phyloP scores from a whole-genome alignment of 2,113 vertebrate species.

The Scomber japonicus region DNA sequence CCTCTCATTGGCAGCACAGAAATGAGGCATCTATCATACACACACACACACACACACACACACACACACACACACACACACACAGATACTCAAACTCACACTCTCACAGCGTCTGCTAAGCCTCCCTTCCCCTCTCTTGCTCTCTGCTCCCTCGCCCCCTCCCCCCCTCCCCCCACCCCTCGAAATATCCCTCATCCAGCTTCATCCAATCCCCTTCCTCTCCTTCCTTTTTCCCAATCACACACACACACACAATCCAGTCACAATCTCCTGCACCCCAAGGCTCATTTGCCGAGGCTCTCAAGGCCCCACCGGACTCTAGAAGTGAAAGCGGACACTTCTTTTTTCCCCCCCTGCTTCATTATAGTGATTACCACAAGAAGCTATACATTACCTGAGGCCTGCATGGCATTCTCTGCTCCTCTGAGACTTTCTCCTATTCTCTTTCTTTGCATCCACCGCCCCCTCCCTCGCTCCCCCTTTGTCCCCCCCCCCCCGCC shows the following conservation, averaged over 20 bases:
- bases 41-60: slow-evolving; percentile 23
- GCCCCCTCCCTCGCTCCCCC: background rate
- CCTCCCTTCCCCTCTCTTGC: slow-evolving; percentile 4
- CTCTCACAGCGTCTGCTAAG: slow-evolving; percentile 2
- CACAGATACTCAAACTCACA: no score
- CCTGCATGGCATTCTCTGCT: slow-evolving; percentile 21
- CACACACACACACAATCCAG: slow-evolving; percentile 1
- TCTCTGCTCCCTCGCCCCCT: slow-evolving; percentile 38
- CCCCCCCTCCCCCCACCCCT: no score
- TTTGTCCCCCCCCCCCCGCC: background rate
- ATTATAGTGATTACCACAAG: slow-evolving; percentile 58
- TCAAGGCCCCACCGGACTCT: slow-evolving; percentile 17
- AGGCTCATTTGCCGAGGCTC: slow-evolving; percentile 59
- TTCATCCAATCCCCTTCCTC: background rate
- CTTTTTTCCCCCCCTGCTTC: slow-evolving; percentile 35
- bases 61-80: no score
- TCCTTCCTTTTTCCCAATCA: background rate
- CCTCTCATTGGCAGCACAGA: slow-evolving; percentile 55
- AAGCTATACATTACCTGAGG: slow-evolving; percentile 63
- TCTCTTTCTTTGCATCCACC: background rate
- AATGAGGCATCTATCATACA: slow-evolving; percentile 62
- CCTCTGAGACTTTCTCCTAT: slow-evolving; percentile 39
- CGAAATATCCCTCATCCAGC: slow-evolving; percentile 51
- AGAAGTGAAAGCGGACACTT: background rate
- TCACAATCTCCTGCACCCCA: slow-evolving; percentile 35